phyloP scores from a whole-genome alignment of 1,140 invertebrate species.

The Macrostomum lignano region DNA sequence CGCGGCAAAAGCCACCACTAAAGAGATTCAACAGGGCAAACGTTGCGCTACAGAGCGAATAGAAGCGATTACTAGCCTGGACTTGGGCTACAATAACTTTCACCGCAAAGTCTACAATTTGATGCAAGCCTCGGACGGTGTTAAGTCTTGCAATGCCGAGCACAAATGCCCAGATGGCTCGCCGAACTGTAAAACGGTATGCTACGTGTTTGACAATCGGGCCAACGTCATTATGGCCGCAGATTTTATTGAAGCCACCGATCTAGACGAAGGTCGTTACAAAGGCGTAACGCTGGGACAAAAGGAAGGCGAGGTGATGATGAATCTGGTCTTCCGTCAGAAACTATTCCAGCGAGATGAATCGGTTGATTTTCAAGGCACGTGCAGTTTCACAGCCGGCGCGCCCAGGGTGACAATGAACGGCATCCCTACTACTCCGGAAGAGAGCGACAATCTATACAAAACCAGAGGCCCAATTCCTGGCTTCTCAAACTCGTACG shows the following conservation, averaged over 20 bases:
- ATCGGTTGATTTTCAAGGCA: slow-evolving; percentile 19
- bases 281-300: slow-evolving; percentile 22
- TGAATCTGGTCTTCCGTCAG: slow-evolving; percentile 27
- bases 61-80: slow-evolving; percentile 27
- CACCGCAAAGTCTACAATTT: slow-evolving; percentile 24
- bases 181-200: slow-evolving; percentile 22
- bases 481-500: slow-evolving; percentile 26
- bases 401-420: slow-evolving; percentile 25
- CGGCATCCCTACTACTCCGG: slow-evolving; percentile 27
- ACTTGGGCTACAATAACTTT: slow-evolving; percentile 28
- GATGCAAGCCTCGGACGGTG: slow-evolving; percentile 24
- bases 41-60: slow-evolving; percentile 29
- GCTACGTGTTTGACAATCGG: slow-evolving; percentile 27
- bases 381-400: slow-evolving; percentile 22
- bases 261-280: slow-evolving; percentile 24
- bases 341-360: slow-evolving; percentile 22
- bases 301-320: slow-evolving; percentile 29
- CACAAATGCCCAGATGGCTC: slow-evolving; percentile 24
- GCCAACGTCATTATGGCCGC: slow-evolving; percentile 27
- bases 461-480: slow-evolving; percentile 28
- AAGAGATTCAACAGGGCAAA: slow-evolving; percentile 13
- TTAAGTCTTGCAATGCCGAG: slow-evolving; percentile 20
- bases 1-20: slow-evolving; percentile 15
- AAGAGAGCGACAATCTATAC: slow-evolving; percentile 26
- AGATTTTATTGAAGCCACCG: slow-evolving; percentile 22